Conservation (phyloP, 2,113 vertebrate species). For the Tautogolabrus adspersus region DNA sequence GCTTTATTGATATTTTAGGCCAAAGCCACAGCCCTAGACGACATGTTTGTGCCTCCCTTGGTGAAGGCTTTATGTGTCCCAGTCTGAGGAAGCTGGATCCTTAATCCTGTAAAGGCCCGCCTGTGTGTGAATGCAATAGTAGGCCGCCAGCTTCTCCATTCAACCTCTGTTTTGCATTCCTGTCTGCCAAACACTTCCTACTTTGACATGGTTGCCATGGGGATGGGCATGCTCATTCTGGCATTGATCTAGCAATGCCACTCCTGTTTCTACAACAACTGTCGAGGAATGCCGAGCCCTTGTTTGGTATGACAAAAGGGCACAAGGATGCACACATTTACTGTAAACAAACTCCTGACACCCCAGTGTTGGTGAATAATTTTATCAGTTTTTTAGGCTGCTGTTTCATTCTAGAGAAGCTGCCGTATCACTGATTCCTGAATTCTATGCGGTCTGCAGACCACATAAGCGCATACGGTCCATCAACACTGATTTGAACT, state of each 20-base stretch:
- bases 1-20: not conserved
- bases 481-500: constrained; percentile 35
- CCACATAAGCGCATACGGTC: constrained; percentile 33
- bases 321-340: constrained; percentile 1
- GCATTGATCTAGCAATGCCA: constrained; percentile 51
- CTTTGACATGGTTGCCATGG: constrained; percentile 56
- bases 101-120: constrained; percentile 21
- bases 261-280: constrained; percentile 59
- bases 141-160: constrained; percentile 23
- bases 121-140: constrained; percentile 43
- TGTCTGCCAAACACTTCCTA: constrained; percentile 63
- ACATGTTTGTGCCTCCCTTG: constrained; percentile 2
- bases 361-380: constrained; percentile 16
- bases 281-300: constrained; percentile 35
- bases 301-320: constrained; percentile 54
- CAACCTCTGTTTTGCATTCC: constrained; percentile 63
- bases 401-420: constrained; percentile 7
- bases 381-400: constrained; percentile 30
- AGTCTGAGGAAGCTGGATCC: not conserved
- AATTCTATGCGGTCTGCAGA: constrained; percentile 42
- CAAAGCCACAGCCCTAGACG: not conserved
- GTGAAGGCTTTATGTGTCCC: constrained; percentile 4
- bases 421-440: constrained; percentile 50
- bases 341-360: not conserved
- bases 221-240: constrained; percentile 56